Evolutionary conservation across 2,888 invertebrate species (phyloP).

Genomic region (Rotaria macrura): DNA sequence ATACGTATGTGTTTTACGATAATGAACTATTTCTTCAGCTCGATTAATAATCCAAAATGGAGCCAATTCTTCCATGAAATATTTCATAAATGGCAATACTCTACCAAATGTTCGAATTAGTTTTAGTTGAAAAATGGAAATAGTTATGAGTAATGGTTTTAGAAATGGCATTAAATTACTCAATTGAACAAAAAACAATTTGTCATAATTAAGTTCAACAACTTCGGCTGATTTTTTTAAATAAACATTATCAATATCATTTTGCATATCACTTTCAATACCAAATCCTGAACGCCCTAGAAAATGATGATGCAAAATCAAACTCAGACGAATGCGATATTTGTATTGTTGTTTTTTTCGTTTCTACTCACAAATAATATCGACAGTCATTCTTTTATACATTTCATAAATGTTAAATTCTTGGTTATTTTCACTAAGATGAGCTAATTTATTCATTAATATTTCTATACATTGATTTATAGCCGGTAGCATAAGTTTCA

Average conservation of each 20-base stretch:
- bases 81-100: not conserved
- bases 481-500: not conserved
- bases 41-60: not conserved
- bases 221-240: not conserved
- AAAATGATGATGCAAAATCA: too few relatives aligned
- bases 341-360: too few relatives aligned
- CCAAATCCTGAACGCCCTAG: not conserved
- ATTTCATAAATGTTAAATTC: not conserved
- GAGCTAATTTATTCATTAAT: not conserved
- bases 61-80: not conserved
- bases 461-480: not conserved
- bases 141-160: not conserved
- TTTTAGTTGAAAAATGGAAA: not conserved
- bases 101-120: not conserved
- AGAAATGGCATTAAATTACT: not conserved
- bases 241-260: not conserved
- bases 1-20: not conserved
- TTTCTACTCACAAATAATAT: not conserved
- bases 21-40: not conserved
- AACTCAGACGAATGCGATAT: too few relatives aligned
- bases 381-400: not conserved
- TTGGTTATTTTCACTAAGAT: not conserved
- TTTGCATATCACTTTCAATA: conserved; percentile 1
- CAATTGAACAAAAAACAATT: not conserved
- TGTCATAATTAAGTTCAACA: not conserved